Percentiles rank a stretch among this genome's conserved stretches.
phyloP scores from a whole-genome alignment of 2,797 vertebrate species.

The Pitangus sulphuratus region DNA sequence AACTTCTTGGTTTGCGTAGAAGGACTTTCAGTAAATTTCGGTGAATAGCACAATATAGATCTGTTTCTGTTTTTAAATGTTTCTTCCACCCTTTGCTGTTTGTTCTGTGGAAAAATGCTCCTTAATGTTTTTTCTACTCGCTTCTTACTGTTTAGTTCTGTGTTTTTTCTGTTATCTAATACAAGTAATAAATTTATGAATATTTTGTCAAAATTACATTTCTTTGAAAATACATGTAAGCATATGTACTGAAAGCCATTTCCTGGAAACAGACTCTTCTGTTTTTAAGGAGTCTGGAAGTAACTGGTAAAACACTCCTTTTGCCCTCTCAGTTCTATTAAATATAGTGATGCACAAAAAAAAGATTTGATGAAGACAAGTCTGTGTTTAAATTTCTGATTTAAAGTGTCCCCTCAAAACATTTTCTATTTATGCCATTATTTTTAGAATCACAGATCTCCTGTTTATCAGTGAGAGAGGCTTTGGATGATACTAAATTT shows the following conservation, averaged over 20 bases:
- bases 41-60: not conserved
- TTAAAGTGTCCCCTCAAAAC: not conserved
- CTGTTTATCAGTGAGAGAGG: not conserved
- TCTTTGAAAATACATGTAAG: not conserved
- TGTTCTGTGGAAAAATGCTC: not conserved
- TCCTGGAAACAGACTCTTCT: not conserved
- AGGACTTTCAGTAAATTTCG: not conserved
- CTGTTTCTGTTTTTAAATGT: not conserved
- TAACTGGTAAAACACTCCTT: not conserved
- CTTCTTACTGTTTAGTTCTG: not conserved
- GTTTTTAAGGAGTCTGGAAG: not conserved
- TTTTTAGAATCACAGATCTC: not conserved
- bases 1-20: not conserved
- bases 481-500: not conserved
- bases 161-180: not conserved
- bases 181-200: not conserved
- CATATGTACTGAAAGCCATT: not conserved
- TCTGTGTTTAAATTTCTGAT: not conserved
- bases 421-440: accelerated
- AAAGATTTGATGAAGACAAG: not conserved
- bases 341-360: not conserved
- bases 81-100: not conserved
- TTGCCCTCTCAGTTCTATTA: not conserved
- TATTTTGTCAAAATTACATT: not conserved
- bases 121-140: not conserved